Evolutionary conservation across 2,113 vertebrate genomes (phyloP).

Genomic region (Cyphomyrus plagiostoma): DNA sequence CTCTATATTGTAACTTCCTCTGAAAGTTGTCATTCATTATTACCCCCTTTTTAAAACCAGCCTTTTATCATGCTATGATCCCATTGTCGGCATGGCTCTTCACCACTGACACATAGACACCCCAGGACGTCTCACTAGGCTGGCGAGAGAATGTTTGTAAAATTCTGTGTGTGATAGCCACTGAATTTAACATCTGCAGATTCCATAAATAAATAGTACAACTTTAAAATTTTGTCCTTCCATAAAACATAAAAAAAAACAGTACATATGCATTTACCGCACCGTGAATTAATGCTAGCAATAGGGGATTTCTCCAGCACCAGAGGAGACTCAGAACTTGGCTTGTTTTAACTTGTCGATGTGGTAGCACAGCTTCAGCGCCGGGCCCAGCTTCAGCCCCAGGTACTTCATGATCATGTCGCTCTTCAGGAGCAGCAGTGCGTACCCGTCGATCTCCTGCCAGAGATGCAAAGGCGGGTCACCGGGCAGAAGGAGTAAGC

Average conservation of each 20-base stretch:
- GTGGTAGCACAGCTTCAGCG: slow-evolving; percentile 92
- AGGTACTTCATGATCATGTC: slow-evolving; percentile 99
- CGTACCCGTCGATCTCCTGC: slow-evolving; percentile 93
- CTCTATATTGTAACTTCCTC: background rate
- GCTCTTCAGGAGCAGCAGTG: slow-evolving; percentile 85
- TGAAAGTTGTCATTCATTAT: background rate
- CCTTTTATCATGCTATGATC: background rate
- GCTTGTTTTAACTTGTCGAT: slow-evolving; percentile 90
- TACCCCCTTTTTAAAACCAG: background rate
- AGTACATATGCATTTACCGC: slow-evolving; percentile 11
- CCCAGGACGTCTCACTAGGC: background rate
- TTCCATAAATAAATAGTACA: background rate
- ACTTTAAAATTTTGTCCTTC: background rate
- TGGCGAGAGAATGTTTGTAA: background rate
- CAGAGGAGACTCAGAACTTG: slow-evolving; percentile 64
- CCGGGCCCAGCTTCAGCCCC: slow-evolving; percentile 90
- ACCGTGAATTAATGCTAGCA: slow-evolving; percentile 1
- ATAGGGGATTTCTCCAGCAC: background rate
- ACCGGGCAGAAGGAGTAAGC: background rate
- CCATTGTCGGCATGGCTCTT: background rate
- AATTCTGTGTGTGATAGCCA: background rate
- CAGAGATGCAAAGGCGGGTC: slow-evolving; percentile 6
- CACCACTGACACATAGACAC: background rate
- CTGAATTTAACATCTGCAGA: background rate
- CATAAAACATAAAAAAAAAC: slow-evolving; percentile 13